phyloP scores from a whole-genome alignment of 2,113 vertebrate species.

The Arvicanthis niloticus region DNA sequence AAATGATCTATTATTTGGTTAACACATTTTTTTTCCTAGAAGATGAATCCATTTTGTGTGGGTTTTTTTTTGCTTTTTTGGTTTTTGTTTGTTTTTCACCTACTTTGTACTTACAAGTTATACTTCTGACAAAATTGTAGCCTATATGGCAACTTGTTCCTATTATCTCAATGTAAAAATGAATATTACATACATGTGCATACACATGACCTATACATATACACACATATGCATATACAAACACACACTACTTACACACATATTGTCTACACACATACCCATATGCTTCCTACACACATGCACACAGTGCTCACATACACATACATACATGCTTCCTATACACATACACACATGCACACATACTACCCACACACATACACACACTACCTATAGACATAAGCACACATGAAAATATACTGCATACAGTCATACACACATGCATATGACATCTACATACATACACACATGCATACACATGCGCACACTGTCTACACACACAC shows the following conservation, averaged over 20 bases:
- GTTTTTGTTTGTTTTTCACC: background rate
- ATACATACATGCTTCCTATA: background rate
- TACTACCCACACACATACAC: background rate
- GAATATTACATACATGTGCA: background rate
- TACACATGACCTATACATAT: background rate
- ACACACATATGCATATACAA: background rate
- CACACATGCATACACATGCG: background rate
- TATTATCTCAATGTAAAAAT: background rate
- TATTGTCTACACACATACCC: too few relatives aligned
- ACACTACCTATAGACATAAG: background rate
- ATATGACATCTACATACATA: background rate
- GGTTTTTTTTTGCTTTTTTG: too few relatives aligned
- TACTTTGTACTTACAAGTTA: background rate
- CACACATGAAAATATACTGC: background rate
- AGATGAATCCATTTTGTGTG: background rate
- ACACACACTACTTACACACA: background rate
- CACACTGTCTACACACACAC: background rate
- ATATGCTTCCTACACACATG: background rate
- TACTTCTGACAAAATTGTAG: background rate
- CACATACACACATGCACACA: background rate
- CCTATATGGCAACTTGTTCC: background rate
- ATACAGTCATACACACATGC: too few relatives aligned
- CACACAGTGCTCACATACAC: background rate
- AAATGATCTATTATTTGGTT: background rate
- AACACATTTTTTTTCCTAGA: background rate